A percentile compares a stretch with the other conserved stretches of the same genome.
Conservation (phyloP, 2,113 vertebrate species). For the Tenebrosternarchus preto region DNA sequence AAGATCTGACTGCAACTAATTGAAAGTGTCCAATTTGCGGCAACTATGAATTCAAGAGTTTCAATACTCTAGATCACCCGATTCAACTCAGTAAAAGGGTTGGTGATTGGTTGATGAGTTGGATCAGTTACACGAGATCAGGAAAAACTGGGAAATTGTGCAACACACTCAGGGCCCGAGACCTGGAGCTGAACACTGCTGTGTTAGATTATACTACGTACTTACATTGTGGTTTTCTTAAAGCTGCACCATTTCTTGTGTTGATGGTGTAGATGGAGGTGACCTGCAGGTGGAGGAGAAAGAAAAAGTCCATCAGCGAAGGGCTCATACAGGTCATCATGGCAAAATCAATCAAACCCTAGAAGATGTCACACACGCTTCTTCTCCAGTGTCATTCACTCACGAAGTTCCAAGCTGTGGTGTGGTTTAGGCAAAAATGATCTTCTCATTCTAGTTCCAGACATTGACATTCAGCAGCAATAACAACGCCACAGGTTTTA, state of each 20-base stretch:
- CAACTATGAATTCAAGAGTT: too few relatives aligned
- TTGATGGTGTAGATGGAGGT: constrained; percentile 24
- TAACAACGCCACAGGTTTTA: not conserved
- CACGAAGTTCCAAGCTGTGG: not conserved
- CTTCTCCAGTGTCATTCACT: constrained; percentile 6
- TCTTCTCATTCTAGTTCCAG: not conserved
- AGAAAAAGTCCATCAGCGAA: constrained; percentile 1
- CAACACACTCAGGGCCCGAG: too few relatives aligned
- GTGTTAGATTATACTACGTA: constrained; percentile 32
- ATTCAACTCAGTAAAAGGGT: too few relatives aligned
- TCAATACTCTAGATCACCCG: too few relatives aligned
- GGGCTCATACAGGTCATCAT: not conserved
- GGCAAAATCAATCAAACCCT: not conserved
- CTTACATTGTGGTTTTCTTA: constrained; percentile 65
- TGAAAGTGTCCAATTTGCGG: too few relatives aligned
- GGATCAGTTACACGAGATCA: too few relatives aligned
- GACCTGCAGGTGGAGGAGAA: constrained; percentile 47
- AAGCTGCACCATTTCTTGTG: constrained; percentile 55
- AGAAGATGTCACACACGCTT: not conserved
- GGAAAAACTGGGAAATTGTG: too few relatives aligned
- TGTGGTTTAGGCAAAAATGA: not conserved
- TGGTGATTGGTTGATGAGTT: too few relatives aligned
- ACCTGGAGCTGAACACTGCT: not conserved
- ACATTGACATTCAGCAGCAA: not conserved
- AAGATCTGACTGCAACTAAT: too few relatives aligned